A percentile compares a stretch with the other conserved stretches of the same genome.
phyloP scores from a whole-genome alignment of 2,113 vertebrate species.

The Cinclus mexicanus region DNA sequence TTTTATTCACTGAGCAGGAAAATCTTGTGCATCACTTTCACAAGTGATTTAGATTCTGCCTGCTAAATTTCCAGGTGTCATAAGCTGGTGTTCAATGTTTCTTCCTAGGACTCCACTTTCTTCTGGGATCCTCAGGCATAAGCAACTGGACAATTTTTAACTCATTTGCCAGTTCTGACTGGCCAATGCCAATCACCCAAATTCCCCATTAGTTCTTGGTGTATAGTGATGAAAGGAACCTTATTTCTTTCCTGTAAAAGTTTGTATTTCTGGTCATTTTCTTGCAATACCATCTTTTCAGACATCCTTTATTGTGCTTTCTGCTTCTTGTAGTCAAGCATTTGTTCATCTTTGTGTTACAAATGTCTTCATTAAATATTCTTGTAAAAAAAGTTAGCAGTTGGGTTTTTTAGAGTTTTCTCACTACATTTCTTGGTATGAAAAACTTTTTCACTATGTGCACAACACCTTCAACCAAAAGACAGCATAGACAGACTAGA shows the following conservation, averaged over 20 bases:
- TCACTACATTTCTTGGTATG: not conserved
- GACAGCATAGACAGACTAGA: not conserved
- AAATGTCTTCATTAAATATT: not conserved
- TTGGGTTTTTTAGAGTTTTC: not conserved
- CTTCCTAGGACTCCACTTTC: not conserved
- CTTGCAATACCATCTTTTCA: not conserved
- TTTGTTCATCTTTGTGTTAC: not conserved
- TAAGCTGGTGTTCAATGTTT: not conserved
- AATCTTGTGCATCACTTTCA: not conserved
- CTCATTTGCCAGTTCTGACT: not conserved
- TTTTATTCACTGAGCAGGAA: not conserved
- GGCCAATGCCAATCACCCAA: not conserved
- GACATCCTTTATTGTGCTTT: not conserved
- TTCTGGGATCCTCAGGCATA: not conserved
- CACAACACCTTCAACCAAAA: not conserved
- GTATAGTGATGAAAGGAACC: not conserved
- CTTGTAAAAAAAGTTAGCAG: not conserved
- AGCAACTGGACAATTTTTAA: not conserved
- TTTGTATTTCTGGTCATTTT: not conserved
- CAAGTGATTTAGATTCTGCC: not conserved
- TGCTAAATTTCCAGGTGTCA: not conserved
- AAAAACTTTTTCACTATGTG: not conserved
- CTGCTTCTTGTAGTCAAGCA: not conserved
- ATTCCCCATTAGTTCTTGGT: not conserved
- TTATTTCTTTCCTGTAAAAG: not conserved